These are phyloP conservation scores for Calameuta filiformis DNA, from an alignment of 2,888 invertebrate species.

Conservation along the genomic window DNA sequence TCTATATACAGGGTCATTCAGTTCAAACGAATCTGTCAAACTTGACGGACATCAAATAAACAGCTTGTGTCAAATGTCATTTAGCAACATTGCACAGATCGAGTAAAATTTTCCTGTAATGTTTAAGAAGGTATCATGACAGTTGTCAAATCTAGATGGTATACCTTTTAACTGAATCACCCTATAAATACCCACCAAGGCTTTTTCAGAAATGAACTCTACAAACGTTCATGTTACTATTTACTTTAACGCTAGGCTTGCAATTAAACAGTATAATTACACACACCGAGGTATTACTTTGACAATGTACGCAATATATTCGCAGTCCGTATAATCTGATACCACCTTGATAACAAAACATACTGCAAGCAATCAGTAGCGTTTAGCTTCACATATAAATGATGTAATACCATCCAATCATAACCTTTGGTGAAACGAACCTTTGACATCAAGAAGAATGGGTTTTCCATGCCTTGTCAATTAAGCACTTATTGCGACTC, in stretches of 20 bases:
- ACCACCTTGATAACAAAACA: neutral
- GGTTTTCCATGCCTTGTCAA: neutral
- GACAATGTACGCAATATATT: neutral
- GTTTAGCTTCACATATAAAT: neutral
- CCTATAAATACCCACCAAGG: neutral
- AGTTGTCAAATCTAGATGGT: neutral
- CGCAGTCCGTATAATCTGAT: neutral
- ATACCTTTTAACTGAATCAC: neutral
- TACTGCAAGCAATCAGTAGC: neutral
- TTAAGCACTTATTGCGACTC: neutral
- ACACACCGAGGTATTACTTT: neutral
- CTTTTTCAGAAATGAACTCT: neutral
- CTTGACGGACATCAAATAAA: neutral
- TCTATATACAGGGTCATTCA: neutral
- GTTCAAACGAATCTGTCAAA: neutral
- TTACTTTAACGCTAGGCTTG: neutral
- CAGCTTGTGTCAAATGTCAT: neutral
- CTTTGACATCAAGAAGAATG: neutral
- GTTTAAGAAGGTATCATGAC: neutral
- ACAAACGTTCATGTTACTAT: neutral
- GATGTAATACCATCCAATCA: neutral
- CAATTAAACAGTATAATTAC: neutral
- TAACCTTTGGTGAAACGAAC: neutral
- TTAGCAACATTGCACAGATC: neutral
- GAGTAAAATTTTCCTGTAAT: neutral